Percentiles rank a stretch among this genome's conserved stretches.
Evolutionary conservation across 2,113 vertebrate genomes (phyloP).

Genomic region (Spea multiplicata): DNA sequence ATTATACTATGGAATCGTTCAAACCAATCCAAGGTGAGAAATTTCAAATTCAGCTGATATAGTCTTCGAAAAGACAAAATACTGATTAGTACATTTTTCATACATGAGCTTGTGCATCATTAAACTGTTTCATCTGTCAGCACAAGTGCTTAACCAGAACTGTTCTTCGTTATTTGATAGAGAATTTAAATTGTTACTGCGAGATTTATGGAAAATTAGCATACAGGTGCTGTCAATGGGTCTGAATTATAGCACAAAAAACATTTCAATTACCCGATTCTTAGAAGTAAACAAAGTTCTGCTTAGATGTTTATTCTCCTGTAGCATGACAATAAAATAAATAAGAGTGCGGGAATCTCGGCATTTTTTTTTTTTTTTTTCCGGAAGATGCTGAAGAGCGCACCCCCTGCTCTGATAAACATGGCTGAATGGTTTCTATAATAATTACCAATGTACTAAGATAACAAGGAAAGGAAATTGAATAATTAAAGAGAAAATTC

Average conservation of each 20-base stretch:
- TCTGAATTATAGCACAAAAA: conserved; percentile 19
- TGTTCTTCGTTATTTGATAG: not conserved
- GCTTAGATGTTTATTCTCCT: conserved; percentile 31
- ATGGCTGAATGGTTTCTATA: conserved; percentile 8
- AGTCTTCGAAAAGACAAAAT: no score
- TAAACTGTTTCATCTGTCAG: conserved; percentile 8
- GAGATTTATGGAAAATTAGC: not conserved
- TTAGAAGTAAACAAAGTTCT: conserved; percentile 37
- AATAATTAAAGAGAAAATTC: conserved; percentile 26
- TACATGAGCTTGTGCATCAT: not conserved
- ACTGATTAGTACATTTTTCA: not conserved
- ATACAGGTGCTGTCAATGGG: not conserved
- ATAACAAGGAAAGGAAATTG: conserved; percentile 23
- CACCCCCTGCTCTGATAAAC: conserved; percentile 25
- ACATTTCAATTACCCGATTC: conserved; percentile 25
- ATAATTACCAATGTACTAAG: conserved; percentile 23
- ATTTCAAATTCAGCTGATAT: no score
- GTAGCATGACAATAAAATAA: conserved; percentile 39
- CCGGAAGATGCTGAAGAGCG: not conserved
- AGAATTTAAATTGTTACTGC: conserved; percentile 4
- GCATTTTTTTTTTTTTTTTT: not conserved
- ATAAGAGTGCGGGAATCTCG: conserved; percentile 13
- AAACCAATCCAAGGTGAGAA: no score
- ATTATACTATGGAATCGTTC: no score
- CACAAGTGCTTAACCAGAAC: conserved; percentile 19